Percentiles rank a stretch among this genome's conserved stretches.
These are phyloP conservation scores for Sebastes oblongus DNA, from an alignment of 2,797 vertebrate species.

Conservation along the genomic window DNA sequence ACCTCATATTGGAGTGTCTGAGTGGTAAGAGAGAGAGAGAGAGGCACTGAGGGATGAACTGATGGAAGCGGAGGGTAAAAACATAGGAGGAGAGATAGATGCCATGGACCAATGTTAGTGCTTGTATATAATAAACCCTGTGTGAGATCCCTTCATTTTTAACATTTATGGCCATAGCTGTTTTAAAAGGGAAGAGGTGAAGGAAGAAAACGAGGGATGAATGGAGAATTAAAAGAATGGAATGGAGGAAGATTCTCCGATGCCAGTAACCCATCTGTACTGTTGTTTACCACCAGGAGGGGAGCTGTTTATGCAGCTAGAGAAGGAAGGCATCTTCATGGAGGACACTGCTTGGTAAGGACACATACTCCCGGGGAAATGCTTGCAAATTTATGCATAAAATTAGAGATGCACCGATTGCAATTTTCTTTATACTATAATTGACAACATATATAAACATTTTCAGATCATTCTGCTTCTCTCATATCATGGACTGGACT, in stretches of 20 bases:
- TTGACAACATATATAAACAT: background rate
- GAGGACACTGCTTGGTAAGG: constrained; percentile 92
- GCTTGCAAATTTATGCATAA: background rate
- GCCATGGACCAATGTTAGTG: background rate
- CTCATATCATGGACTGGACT: background rate
- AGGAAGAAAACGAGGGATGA: background rate
- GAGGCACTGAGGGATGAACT: background rate
- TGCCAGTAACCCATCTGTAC: background rate
- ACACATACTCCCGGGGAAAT: background rate
- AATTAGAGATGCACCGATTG: background rate
- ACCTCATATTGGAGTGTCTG: constrained; percentile 95
- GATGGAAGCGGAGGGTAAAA: background rate
- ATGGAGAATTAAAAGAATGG: background rate
- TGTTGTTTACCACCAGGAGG: constrained; percentile 81
- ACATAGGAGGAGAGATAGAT: background rate
- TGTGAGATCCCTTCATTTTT: background rate
- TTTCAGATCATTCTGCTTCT: background rate
- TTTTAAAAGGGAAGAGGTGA: background rate
- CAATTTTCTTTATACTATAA: background rate
- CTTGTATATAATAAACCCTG: background rate
- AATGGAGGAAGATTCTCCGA: background rate
- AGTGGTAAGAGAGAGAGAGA: constrained; percentile 81
- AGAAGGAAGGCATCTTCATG: constrained; percentile 94
- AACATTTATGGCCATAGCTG: background rate
- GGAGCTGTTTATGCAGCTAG: constrained; percentile 93